phyloP scores from a whole-genome alignment of 2,797 vertebrate species.

The Meriones psammophilus region DNA sequence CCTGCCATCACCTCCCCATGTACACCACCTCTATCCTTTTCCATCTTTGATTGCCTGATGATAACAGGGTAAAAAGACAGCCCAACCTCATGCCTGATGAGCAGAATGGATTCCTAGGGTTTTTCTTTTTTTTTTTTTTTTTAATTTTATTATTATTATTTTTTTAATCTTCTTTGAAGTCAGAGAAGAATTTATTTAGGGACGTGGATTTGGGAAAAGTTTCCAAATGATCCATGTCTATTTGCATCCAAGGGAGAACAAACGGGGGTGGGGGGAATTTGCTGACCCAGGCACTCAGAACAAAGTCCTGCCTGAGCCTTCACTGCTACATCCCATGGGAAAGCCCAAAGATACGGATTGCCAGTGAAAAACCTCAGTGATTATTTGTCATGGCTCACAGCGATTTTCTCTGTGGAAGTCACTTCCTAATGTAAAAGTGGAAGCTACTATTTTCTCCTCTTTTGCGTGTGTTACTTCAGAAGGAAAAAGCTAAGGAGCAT shows the following conservation, averaged over 20 bases:
- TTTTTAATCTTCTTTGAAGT: slow-evolving; percentile 75
- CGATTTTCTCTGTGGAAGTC: slow-evolving; percentile 64
- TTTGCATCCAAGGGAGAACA: slow-evolving; percentile 71
- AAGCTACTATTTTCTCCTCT: slow-evolving; percentile 37
- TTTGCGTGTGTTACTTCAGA: slow-evolving; percentile 24
- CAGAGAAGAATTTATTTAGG: slow-evolving; percentile 77
- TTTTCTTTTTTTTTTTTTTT: background rate
- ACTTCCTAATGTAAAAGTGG: slow-evolving; percentile 14
- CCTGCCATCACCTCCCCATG: background rate
- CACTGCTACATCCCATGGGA: slow-evolving; percentile 17
- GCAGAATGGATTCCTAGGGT: slow-evolving; percentile 66
- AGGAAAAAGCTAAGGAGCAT: slow-evolving; percentile 40
- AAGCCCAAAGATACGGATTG: slow-evolving; percentile 41
- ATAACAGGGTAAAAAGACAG: slow-evolving; percentile 85
- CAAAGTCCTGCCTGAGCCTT: background rate
- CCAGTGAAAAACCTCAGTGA: background rate
- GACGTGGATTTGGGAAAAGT: slow-evolving; percentile 72
- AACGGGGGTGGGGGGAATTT: background rate
- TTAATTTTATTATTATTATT: background rate
- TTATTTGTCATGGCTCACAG: slow-evolving; percentile 35
- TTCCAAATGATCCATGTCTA: slow-evolving; percentile 71
- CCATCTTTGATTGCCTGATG: slow-evolving; percentile 79
- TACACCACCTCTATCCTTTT: slow-evolving; percentile 71
- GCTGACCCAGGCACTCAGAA: slow-evolving; percentile 21
- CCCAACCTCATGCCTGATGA: slow-evolving; percentile 75